Evolutionary conservation across 2,797 vertebrate genomes (phyloP).

Genomic region (Sorex maritimensis): DNA sequence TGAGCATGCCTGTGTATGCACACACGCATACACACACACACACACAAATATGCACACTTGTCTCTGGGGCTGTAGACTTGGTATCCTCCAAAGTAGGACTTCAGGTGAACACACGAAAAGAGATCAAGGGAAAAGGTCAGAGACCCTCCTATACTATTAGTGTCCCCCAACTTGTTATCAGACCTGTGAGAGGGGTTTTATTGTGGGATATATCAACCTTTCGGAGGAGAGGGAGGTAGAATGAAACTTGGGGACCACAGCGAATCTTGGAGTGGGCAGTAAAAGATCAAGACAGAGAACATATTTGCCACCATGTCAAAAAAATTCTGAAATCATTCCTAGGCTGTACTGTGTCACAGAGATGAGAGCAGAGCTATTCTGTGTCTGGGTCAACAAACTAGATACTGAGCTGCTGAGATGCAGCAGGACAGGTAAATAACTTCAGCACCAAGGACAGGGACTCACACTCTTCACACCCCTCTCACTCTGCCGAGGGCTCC

Average conservation of each 20-base stretch:
- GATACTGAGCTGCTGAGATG: background rate
- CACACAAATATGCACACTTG: background rate
- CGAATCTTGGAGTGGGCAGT: background rate
- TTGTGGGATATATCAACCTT: background rate
- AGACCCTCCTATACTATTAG: background rate
- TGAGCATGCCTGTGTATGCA: background rate
- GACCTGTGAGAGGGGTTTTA: background rate
- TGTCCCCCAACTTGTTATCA: background rate
- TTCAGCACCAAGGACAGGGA: conserved; percentile 4
- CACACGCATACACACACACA: too few relatives aligned
- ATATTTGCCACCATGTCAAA: background rate
- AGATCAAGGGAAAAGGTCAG: background rate
- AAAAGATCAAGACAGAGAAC: background rate
- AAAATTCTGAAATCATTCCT: background rate
- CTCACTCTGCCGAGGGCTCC: too few relatives aligned
- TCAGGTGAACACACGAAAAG: background rate
- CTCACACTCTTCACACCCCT: too few relatives aligned
- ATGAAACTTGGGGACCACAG: background rate
- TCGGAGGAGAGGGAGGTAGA: background rate
- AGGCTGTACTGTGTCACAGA: background rate
- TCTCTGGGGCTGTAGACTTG: background rate
- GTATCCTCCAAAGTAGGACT: background rate
- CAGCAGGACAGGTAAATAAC: background rate
- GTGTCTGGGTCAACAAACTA: conserved; percentile 1
- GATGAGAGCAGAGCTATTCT: background rate